Evolutionary conservation across 2,797 vertebrate species (phyloP).

Genomic region (Hemibagrus guttatus): DNA sequence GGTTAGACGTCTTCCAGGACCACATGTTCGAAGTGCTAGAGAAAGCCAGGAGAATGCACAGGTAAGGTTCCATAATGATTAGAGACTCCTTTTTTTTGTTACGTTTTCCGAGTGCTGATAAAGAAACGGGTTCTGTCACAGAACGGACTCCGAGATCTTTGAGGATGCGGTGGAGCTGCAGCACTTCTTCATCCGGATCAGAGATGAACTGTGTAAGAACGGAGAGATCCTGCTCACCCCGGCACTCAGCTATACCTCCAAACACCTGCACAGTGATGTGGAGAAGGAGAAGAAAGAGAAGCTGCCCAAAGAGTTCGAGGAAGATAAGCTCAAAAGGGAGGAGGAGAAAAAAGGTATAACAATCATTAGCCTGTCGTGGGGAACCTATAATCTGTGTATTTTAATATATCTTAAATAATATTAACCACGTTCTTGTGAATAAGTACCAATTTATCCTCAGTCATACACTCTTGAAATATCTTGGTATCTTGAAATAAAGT

Average conservation of each 20-base stretch:
- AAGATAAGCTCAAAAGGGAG: conserved; percentile 95
- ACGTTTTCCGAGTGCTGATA: neutral
- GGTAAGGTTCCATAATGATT: conserved; percentile 72
- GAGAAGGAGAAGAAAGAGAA: conserved; percentile 98
- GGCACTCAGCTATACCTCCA: conserved; percentile 93
- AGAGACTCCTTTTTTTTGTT: neutral
- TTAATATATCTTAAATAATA: neutral
- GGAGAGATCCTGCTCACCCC: conserved; percentile 96
- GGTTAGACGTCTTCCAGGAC: conserved; percentile 96
- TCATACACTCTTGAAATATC: too few species aligned
- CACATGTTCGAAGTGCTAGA: conserved; percentile 99
- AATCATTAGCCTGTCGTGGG: neutral
- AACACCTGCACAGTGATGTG: conserved; percentile 94
- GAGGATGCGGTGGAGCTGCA: conserved; percentile 97
- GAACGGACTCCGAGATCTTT: conserved; percentile 98
- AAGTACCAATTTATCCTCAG: neutral
- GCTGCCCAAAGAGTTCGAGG: conserved; percentile 94
- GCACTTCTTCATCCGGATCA: conserved; percentile 96
- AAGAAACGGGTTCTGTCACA: conserved; percentile 47
- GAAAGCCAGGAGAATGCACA: conserved; percentile 90
- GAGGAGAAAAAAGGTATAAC: conserved; percentile 92
- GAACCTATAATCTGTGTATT: neutral
- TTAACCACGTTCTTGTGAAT: neutral
- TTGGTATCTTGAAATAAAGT: too few species aligned
- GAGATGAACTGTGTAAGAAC: conserved; percentile 98